A percentile compares a stretch with the other conserved stretches of the same genome.
phyloP scores from a whole-genome alignment of 2,797 vertebrate genomes.

The Paramormyrops hopkinsi region DNA sequence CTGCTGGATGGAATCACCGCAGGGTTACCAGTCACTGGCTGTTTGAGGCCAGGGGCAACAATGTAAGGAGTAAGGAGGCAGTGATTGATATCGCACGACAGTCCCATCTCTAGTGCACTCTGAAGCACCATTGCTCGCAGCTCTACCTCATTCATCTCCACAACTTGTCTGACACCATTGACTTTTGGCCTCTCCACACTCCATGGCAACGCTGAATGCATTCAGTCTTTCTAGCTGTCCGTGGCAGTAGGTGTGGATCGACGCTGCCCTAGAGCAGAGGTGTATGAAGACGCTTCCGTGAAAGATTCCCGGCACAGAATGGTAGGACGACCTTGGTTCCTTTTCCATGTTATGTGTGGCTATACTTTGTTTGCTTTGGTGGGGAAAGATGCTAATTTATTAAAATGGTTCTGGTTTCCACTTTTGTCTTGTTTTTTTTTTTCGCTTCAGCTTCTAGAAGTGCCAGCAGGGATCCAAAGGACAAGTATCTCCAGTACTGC shows the following conservation, averaged over 20 bases:
- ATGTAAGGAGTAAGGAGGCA: neutral
- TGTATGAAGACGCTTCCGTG: neutral
- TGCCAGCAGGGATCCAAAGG: neutral
- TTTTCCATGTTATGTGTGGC: neutral
- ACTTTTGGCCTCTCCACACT: neutral
- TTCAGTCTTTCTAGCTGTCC: neutral
- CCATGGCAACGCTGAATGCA: neutral
- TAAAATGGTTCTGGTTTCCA: neutral
- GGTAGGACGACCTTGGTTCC: neutral
- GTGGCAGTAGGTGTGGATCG: neutral
- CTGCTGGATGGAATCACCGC: neutral
- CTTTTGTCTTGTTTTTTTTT: neutral
- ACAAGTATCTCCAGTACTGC: neutral
- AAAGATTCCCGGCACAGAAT: neutral
- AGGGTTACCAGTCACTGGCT: neutral
- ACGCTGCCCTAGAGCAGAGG: neutral
- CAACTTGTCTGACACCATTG: neutral
- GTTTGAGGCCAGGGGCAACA: neutral
- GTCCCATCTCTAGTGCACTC: neutral
- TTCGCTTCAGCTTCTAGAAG: neutral
- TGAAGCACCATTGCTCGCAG: neutral
- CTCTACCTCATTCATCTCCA: neutral
- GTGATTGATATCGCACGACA: neutral
- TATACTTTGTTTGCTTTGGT: neutral
- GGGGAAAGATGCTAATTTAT: neutral